These are phyloP conservation scores for Hypotaenidia okinawae DNA, from an alignment of 2,797 vertebrate species.

Conservation along the genomic window DNA sequence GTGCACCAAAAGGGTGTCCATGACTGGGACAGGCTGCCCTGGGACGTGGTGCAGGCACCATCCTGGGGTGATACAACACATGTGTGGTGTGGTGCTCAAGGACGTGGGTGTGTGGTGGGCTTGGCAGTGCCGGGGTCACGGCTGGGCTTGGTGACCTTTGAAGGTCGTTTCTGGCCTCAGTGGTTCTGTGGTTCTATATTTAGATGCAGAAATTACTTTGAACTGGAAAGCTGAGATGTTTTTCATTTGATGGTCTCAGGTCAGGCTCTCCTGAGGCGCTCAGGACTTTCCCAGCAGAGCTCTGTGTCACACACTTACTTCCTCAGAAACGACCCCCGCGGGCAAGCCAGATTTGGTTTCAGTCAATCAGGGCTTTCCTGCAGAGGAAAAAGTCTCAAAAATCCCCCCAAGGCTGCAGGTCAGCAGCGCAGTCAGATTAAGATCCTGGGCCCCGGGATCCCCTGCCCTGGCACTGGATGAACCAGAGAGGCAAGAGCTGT, in stretches of 20 bases:
- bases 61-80: not conserved
- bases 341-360: not conserved
- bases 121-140: not conserved
- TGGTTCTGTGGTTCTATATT: not conserved
- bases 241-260: not conserved
- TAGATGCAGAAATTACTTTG: not conserved
- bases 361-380: not conserved
- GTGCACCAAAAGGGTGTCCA: not conserved
- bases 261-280: rapidly evolving
- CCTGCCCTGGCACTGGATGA: rapidly evolving
- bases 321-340: not conserved
- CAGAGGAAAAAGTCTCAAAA: not conserved
- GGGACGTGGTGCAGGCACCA: not conserved
- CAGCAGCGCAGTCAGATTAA: rapidly evolving
- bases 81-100: rapidly evolving
- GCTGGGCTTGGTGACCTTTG: not conserved
- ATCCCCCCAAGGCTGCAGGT: not conserved
- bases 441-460: not conserved
- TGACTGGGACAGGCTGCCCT: not conserved
- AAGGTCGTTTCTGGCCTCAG: not conserved
- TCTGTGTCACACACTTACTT: not conserved
- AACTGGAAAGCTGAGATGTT: not conserved
- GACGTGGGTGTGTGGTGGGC: not conserved
- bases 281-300: not conserved
- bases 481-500: not conserved